Conservation (phyloP, 2,888 invertebrate genomes). For the Sminthurinus aureus region DNA sequence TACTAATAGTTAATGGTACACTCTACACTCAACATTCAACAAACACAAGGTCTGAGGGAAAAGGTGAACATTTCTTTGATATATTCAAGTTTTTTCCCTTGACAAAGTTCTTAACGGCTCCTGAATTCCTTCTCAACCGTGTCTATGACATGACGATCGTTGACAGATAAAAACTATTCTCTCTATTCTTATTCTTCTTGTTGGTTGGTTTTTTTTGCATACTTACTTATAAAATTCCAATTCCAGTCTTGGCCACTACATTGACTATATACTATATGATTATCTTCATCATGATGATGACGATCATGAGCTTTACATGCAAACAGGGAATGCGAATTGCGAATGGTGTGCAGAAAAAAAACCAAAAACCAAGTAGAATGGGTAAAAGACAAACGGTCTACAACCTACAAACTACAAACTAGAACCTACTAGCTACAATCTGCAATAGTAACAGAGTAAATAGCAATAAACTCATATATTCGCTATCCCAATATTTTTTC, state of each 20-base stretch:
- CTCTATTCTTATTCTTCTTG: background rate
- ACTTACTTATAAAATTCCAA: background rate
- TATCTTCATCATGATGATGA: background rate
- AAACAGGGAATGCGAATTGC: background rate
- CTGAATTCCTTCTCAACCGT: constrained; percentile 13
- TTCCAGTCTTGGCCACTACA: background rate
- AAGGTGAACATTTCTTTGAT: background rate
- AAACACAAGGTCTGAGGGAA: background rate
- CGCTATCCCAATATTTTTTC: background rate
- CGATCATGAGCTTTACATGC: background rate
- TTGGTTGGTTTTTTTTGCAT: background rate
- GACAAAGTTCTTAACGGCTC: constrained; percentile 26
- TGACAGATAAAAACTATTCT: constrained; percentile 6
- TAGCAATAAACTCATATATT: background rate
- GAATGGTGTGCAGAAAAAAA: background rate
- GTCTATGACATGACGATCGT: constrained; percentile 16
- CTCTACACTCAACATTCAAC: background rate
- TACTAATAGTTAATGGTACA: background rate
- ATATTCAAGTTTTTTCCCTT: constrained; percentile 1
- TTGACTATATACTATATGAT: background rate
- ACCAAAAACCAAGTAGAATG: background rate
- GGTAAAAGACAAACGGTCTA: background rate
- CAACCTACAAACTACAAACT: background rate
- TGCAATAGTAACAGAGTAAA: background rate
- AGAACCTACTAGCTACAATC: background rate